Percentiles rank a stretch among this genome's conserved stretches.
phyloP scores from a whole-genome alignment of 1,140 invertebrate species.

The Mamestra configurata region DNA sequence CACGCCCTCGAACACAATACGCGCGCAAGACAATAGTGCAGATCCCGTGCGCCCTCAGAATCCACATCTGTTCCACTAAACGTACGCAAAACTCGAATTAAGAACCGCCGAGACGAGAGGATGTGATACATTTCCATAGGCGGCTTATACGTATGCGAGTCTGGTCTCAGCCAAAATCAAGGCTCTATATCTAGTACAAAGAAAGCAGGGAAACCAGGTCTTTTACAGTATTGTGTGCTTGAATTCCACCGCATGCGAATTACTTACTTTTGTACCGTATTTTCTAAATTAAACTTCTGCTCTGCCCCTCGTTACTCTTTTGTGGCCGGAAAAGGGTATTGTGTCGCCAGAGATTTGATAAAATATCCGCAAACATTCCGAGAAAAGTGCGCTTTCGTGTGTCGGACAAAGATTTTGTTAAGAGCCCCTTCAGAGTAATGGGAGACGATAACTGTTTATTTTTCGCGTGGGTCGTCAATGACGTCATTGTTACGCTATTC shows the following conservation, averaged over 20 bases:
- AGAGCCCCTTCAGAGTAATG: constrained; percentile 48
- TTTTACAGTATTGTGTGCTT: constrained; percentile 7
- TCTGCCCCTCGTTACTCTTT: constrained; percentile 2
- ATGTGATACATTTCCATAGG: constrained; percentile 23
- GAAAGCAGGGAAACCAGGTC: constrained; percentile 31
- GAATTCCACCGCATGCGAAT: constrained; percentile 36
- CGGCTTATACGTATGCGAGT: background rate
- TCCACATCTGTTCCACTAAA: constrained; percentile 2
- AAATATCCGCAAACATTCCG: constrained; percentile 47
- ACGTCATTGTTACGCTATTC: constrained; percentile 52
- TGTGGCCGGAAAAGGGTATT: constrained; percentile 35
- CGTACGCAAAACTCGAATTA: background rate
- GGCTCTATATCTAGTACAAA: constrained; percentile 30
- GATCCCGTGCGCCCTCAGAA: constrained; percentile 36
- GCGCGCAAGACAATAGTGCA: constrained; percentile 37
- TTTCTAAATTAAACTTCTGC: constrained; percentile 43
- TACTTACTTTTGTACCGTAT: constrained; percentile 30
- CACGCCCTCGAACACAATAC: constrained; percentile 58
- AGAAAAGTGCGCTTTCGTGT: constrained; percentile 8
- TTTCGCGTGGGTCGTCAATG: constrained; percentile 53
- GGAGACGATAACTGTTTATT: constrained; percentile 49
- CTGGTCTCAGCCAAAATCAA: background rate
- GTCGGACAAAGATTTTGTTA: constrained; percentile 47
- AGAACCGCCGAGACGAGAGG: background rate
- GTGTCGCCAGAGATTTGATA: constrained; percentile 45